Percentiles rank a stretch among this genome's conserved stretches.
phyloP scores from a whole-genome alignment of 1,140 invertebrate species.

The Sesamia nonagrioides region DNA sequence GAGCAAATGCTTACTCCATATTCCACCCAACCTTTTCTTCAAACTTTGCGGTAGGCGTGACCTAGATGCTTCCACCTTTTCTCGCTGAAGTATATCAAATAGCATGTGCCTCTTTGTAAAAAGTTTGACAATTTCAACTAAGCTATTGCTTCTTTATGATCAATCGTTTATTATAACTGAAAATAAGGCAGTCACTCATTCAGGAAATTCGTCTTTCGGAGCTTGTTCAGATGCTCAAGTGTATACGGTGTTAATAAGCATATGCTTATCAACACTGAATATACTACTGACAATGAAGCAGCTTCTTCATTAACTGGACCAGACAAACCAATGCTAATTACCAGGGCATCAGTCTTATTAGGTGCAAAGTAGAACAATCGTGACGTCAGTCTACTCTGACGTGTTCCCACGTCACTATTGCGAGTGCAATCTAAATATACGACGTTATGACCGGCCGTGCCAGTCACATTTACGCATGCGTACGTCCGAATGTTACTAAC shows the following conservation, averaged over 20 bases:
- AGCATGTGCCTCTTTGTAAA: too few relatives aligned
- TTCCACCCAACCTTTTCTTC: too few relatives aligned
- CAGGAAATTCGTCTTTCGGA: neutral
- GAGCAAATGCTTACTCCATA: too few relatives aligned
- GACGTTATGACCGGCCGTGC: conserved; percentile 35
- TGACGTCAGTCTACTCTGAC: conserved; percentile 42
- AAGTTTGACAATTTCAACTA: too few relatives aligned
- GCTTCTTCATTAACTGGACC: neutral
- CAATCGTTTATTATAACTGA: too few relatives aligned
- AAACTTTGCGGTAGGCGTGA: too few relatives aligned
- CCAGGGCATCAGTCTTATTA: neutral
- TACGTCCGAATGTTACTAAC: conserved; percentile 27
- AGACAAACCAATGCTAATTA: neutral
- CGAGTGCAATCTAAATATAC: conserved; percentile 47
- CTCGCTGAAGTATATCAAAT: too few relatives aligned
- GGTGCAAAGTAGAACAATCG: conserved; percentile 15
- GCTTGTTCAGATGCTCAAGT: too few relatives aligned
- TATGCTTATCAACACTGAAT: neutral
- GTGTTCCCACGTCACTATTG: conserved; percentile 48
- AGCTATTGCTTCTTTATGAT: too few relatives aligned
- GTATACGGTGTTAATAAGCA: too few relatives aligned
- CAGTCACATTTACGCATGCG: conserved; percentile 16
- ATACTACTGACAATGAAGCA: neutral
- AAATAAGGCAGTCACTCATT: too few relatives aligned
- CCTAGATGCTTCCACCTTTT: too few relatives aligned